A percentile compares a stretch with the other conserved stretches of the same genome.
These are phyloP conservation scores for Entomobrya proxima DNA, from an alignment of 2,888 invertebrate species.

Conservation along the genomic window DNA sequence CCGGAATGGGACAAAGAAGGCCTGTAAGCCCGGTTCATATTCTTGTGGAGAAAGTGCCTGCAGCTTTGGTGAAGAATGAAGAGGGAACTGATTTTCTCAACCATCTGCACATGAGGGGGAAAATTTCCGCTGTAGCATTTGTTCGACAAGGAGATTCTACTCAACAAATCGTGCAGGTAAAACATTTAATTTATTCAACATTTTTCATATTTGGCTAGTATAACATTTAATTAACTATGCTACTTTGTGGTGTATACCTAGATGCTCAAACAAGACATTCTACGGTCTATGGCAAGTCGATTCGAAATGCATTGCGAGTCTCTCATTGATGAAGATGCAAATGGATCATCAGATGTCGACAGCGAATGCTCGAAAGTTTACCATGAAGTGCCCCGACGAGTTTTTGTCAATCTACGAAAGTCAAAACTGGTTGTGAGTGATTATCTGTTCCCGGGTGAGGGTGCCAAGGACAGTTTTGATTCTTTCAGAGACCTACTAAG, in stretches of 20 bases:
- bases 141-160: slow-evolving; percentile 66
- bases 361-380: slow-evolving; percentile 65
- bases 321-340: slow-evolving; percentile 87
- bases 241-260: slow-evolving; percentile 73
- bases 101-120: slow-evolving; percentile 74
- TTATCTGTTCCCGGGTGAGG: slow-evolving; percentile 94
- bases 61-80: slow-evolving; percentile 43
- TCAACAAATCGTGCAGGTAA: slow-evolving; percentile 60
- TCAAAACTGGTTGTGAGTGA: slow-evolving; percentile 86
- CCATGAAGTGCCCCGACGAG: slow-evolving; percentile 92
- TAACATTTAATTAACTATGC: background rate
- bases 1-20: slow-evolving; percentile 16
- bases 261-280: slow-evolving; percentile 89
- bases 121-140: slow-evolving; percentile 73
- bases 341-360: slow-evolving; percentile 73
- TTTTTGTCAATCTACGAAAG: slow-evolving; percentile 85
- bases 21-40: slow-evolving; percentile 71
- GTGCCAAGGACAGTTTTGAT: slow-evolving; percentile 87
- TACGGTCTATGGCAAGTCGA: slow-evolving; percentile 89
- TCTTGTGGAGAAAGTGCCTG: slow-evolving; percentile 72
- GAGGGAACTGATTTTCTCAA: slow-evolving; percentile 71
- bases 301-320: slow-evolving; percentile 96
- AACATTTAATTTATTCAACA: background rate
- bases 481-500: slow-evolving; percentile 90
- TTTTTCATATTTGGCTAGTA: too few species aligned